Conservation (phyloP, 2,888 invertebrate genomes). For the Adelphocoris suturalis region DNA sequence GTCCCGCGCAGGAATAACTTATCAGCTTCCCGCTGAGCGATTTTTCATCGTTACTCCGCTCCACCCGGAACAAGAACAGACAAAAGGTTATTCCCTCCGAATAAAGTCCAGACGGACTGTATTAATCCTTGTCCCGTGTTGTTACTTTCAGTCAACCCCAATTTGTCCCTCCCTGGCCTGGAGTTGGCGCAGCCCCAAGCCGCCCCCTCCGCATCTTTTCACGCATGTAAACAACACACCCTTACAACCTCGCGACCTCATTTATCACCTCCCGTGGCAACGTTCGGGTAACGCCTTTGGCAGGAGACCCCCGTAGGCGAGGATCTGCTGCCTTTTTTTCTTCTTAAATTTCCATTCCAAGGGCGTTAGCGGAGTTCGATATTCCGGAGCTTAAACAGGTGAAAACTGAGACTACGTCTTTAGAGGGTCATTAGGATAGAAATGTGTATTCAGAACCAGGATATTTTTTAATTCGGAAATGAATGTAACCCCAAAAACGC, state of each 20-base stretch:
- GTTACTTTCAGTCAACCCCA: conserved; percentile 56
- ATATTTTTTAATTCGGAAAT: too few species aligned
- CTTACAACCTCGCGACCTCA: conserved; percentile 47
- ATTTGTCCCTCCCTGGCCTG: conserved; percentile 46
- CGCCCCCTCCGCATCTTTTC: conserved; percentile 42
- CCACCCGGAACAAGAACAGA: background rate
- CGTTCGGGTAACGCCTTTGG: conserved; percentile 50
- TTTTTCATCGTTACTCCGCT: conserved; percentile 10
- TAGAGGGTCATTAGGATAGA: too few species aligned
- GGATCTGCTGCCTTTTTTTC: background rate
- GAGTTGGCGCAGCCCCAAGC: conserved; percentile 40
- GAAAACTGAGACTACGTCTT: too few species aligned
- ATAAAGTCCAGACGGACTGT: conserved; percentile 46
- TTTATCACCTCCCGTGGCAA: conserved; percentile 49
- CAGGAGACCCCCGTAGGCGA: background rate
- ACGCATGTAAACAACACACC: conserved; percentile 64
- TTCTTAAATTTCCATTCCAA: background rate
- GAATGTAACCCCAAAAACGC: too few species aligned
- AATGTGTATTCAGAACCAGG: too few species aligned
- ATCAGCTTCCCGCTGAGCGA: background rate
- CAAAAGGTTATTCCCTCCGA: background rate
- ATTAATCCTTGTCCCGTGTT: conserved; percentile 51
- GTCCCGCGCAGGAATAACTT: background rate
- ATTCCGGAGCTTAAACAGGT: background rate
- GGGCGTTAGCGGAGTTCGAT: background rate